These are phyloP conservation scores for Gobiocypris rarus DNA, from an alignment of 2,113 vertebrate genomes.

Conservation along the genomic window DNA sequence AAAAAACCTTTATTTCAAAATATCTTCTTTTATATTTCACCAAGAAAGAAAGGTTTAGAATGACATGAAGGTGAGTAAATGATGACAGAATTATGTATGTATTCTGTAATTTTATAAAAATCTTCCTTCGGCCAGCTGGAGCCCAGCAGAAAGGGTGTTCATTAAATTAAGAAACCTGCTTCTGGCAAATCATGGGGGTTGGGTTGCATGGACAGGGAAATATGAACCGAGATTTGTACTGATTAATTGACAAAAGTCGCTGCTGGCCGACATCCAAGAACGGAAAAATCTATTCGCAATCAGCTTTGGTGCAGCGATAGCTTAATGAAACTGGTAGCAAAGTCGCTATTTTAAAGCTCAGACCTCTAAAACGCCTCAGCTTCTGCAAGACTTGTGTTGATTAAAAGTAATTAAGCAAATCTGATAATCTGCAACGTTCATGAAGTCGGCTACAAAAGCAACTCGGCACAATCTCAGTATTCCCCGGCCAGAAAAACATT, in stretches of 20 bases:
- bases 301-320: slow-evolving; percentile 48
- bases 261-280: slow-evolving; percentile 55
- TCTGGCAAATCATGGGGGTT: slow-evolving; percentile 34
- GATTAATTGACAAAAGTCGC: slow-evolving; percentile 63
- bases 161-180: slow-evolving; percentile 40
- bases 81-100: background rate
- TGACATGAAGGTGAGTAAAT: background rate
- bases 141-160: slow-evolving; percentile 13
- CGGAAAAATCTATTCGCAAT: slow-evolving; percentile 59
- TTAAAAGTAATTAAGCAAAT: slow-evolving; percentile 28
- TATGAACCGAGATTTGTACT: slow-evolving; percentile 50
- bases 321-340: background rate
- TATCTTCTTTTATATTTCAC: too few species aligned
- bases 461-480: background rate
- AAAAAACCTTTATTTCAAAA: too few species aligned
- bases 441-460: background rate
- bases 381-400: background rate
- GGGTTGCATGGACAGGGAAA: slow-evolving; percentile 55
- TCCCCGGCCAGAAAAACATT: background rate
- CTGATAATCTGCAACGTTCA: slow-evolving; percentile 4
- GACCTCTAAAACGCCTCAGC: background rate
- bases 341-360: slow-evolving; percentile 5
- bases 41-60: background rate
- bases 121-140: background rate
- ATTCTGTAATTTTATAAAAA: slow-evolving; percentile 9